phyloP scores from a whole-genome alignment of 2,888 invertebrate genomes.

The Mongoloraphidia duomilia region DNA sequence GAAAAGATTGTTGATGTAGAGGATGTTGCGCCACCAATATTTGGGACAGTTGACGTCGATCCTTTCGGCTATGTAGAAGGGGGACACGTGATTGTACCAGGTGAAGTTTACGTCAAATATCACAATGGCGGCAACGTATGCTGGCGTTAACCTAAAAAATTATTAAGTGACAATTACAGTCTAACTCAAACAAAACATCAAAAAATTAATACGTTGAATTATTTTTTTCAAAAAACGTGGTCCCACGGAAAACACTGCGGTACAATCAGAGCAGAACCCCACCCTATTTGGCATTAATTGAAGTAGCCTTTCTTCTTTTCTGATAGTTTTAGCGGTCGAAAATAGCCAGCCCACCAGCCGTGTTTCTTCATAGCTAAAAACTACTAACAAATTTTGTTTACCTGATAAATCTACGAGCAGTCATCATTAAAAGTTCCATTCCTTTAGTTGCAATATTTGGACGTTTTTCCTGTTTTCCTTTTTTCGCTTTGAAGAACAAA shows the following conservation, averaged over 20 bases:
- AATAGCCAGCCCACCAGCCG: too few relatives aligned
- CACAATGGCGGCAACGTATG: conserved; percentile 29
- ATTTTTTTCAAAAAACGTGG: too few relatives aligned
- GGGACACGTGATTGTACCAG: conserved; percentile 26
- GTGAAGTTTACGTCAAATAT: conserved; percentile 27
- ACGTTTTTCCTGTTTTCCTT: conserved; percentile 11
- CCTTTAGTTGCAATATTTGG: conserved; percentile 14
- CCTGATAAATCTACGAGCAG: conserved; percentile 30
- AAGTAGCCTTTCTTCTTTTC: too few relatives aligned
- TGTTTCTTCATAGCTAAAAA: background rate
- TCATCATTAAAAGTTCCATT: conserved; percentile 18
- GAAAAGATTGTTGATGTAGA: conserved; percentile 35
- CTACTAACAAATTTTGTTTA: conserved; percentile 12
- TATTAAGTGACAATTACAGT: background rate
- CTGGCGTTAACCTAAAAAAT: conserved; percentile 30
- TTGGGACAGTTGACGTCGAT: conserved; percentile 29
- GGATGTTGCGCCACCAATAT: conserved; percentile 37
- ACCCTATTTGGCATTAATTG: too few relatives aligned
- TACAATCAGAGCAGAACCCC: too few relatives aligned
- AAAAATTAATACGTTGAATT: too few relatives aligned
- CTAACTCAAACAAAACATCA: too few relatives aligned
- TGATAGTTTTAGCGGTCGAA: too few relatives aligned
- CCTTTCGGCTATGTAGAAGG: conserved; percentile 26
- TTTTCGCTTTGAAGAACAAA: conserved; percentile 21
- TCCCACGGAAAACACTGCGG: too few relatives aligned